phyloP scores from a whole-genome alignment of 2,888 invertebrate species.

The Gymnocheta viridis region DNA sequence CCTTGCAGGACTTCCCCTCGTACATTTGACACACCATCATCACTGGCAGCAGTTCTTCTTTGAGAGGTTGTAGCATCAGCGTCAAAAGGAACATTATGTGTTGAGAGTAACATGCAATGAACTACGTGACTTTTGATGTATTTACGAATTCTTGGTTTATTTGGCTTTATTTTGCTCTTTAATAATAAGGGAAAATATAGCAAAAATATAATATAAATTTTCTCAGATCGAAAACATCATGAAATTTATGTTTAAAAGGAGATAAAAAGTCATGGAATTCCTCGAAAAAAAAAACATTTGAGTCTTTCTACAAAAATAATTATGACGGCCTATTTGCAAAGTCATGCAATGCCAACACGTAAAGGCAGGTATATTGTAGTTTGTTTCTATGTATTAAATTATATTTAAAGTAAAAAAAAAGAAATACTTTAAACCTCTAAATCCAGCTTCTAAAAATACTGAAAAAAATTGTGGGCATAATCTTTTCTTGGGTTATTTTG shows the following conservation, averaged over 20 bases:
- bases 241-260: constrained; percentile 25
- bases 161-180: constrained; percentile 7
- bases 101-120: constrained; percentile 66
- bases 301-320: constrained; percentile 1
- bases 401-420: background rate
- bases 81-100: constrained; percentile 55
- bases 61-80: background rate
- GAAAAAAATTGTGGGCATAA: too few relatives aligned
- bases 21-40: constrained; percentile 60
- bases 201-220: constrained; percentile 39
- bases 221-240: constrained; percentile 18
- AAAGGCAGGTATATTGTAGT: background rate
- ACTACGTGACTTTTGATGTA: constrained; percentile 70
- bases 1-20: background rate
- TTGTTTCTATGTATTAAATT: too few relatives aligned
- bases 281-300: background rate
- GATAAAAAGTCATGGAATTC: background rate
- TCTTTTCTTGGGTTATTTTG: too few relatives aligned
- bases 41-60: constrained; percentile 1
- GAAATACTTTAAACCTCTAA: background rate
- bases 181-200: constrained; percentile 26
- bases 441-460: too few relatives aligned
- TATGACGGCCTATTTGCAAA: constrained; percentile 16
- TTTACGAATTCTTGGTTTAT: constrained; percentile 31
- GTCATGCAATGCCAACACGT: background rate